Evolutionary conservation across 2,888 invertebrate species (phyloP), one percentile per base, ranked within the genome.

Genomic region (Dicranocentrus wangi): DNA sequence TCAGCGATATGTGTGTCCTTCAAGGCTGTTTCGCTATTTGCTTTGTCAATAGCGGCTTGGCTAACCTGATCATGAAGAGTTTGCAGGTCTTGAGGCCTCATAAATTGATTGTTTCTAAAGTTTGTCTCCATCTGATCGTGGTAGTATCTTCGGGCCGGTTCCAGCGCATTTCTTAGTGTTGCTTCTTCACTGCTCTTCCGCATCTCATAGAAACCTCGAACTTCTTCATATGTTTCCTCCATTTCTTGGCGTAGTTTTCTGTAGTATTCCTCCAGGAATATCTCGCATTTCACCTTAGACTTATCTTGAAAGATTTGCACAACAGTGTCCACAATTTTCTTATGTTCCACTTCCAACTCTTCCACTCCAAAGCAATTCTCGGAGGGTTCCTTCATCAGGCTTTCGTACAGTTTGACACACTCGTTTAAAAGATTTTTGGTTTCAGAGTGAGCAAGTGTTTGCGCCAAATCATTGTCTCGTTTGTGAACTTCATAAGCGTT

Each of bases 111-210:
- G 43, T 81, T 81, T 5, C 66, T 75, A 8, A 72, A 71, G 25
- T 76, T 75, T 21, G 70, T 83, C 2, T 21, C 47, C 79, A 83
- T 83, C 58, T 82, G 79, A n/a, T 76, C 81, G 39, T 65, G 66
- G 19, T 82, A 84, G 7, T n/a, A 39, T 10, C 63, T 60, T 21
- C 71, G 61, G 3, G 68, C 77, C 0, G 78, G 72, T 3, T 47
- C 42, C 2, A 76, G n/a, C 15, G 79, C 79, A 13, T 19, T 66
- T 27, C 60, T 55, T 0, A 76, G 76, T 1, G 25, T 63, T 0
- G 10, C 10, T 2, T 63, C 66, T 32, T 79, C 47, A 15, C 81
- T 42, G 2, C 28, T 21, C 23, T 47, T n/a, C 17, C 53, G 47
- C 53, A 73, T 13, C 55, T 28, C 32, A 17, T 65, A 73, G 1